Base-by-base conservation (phyloP, 2,888 invertebrate genomes). In the Eilema caniola region DNA sequence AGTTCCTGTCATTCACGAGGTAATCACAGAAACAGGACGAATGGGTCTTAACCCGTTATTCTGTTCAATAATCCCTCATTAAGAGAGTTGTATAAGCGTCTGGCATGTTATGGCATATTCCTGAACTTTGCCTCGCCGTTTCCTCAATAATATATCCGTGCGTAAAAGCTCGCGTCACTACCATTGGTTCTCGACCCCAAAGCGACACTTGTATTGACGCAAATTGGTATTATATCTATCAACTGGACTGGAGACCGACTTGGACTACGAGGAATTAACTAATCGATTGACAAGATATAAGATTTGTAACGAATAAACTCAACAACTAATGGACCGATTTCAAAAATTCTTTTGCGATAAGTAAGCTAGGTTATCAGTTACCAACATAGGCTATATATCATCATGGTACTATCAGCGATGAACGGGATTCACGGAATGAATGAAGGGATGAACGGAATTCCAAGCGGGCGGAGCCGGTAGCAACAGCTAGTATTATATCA, bases 61-160 rank as follows among this genome's bases (percentile, higher is more conserved):
- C 73, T 56, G 63, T 74, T 86, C 85, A 87, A 89, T 91, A 90
- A 90, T 89, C 89, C 89, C 88, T 90, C 86, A 89, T 85, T 86
- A 89, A 87, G 85, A 88, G 88, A 88, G 88, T 88, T 85, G 83
- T 89, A 88, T 88, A 87, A 88, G 82, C 85, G 83, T 83, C 84
- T 85, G 88, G 83, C 86, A 83, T 87, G 86, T 89, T 90, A 89
- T 86, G 84, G 85, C 87, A 85, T 89, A 88, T 91, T 89, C 84
- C 85, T 85, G 82, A 85, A 82, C 28, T 47, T 47, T 2, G n/a
- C 28, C 25, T 53, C 83, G 77, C 78, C 84, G 86, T 88, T 89
- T 90, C 88, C 88, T 87, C 79, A 86, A 89, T 87, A 88, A 90
- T 90, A 90, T 89, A 86, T 88, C 85, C 82, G 81, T 78, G 80